A percentile compares a stretch with the other conserved stretches of the same genome.
These are phyloP conservation scores for Lepus europaeus DNA, from an alignment of 2,113 vertebrate species.

Conservation along the genomic window DNA sequence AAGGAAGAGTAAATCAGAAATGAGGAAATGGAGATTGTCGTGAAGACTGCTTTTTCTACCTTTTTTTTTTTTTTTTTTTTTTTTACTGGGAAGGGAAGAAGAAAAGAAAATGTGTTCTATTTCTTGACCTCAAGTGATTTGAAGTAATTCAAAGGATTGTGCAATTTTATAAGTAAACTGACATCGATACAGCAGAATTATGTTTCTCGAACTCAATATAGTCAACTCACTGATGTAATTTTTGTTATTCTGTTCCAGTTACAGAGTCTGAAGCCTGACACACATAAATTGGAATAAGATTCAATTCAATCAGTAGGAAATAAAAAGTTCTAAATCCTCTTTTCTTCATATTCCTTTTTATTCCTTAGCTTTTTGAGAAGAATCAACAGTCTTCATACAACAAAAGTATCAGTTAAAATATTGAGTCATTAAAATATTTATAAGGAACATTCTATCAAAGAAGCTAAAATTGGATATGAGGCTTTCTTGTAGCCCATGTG, in stretches of 20 bases:
- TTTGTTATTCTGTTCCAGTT: not conserved
- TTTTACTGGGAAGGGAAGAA: not conserved
- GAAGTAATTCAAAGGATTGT: not conserved
- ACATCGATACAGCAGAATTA: not conserved
- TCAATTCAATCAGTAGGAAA: not conserved
- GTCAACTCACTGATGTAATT: not conserved
- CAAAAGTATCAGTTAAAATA: conserved; percentile 51
- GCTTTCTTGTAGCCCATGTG: not conserved
- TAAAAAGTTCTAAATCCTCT: not conserved
- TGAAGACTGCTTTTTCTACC: not conserved
- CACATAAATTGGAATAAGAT: not conserved
- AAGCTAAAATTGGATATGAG: not conserved
- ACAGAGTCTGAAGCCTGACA: not conserved
- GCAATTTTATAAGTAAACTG: not conserved
- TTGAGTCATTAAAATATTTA: conserved; percentile 9
- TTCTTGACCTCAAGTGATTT: not conserved
- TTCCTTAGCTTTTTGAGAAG: conserved; percentile 35
- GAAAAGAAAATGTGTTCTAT: not conserved
- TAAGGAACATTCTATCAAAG: not conserved
- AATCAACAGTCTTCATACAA: not conserved
- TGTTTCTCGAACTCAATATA: not conserved
- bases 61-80: not conserved
- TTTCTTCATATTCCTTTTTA: conserved; percentile 21
- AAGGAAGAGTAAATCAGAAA: not conserved
- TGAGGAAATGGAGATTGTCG: not conserved